Evolutionary conservation across 2,113 vertebrate genomes (phyloP), one percentile per base, ranked within the genome.

Genomic region (Catharus minimus): DNA sequence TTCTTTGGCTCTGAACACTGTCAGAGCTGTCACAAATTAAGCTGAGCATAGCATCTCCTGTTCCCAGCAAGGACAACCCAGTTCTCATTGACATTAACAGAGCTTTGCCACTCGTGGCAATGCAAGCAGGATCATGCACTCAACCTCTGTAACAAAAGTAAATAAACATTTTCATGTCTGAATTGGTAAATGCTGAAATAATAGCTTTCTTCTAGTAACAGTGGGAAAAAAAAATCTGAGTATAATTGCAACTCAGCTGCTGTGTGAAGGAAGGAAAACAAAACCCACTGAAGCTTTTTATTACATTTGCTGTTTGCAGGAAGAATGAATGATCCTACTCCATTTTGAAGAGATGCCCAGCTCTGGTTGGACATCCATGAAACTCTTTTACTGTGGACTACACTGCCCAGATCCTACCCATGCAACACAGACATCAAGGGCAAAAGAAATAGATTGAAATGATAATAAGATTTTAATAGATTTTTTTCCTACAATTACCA

Each of bases 251-350:
- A 84, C 82, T 95, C 83, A 73, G 39, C 39, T 92, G 57, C 82
- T 90, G 77, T 72, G 58, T 62, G 77, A 75, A 92, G 80, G 57
- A 85, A 92, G 38, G 53, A 91, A 95, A 96, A 82, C 76, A 94
- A 95, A 94, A 93, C 15, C 49, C 80, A 95, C 2, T 79, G 92
- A 93, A 89, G 77, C 73, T 79, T 95, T 94, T 90, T 82, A 90
- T 90, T 94, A 56, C 32, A 88, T 53, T 61, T 90, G 73, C 69
- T 74, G 43, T 49, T 88, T 64, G 52, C 46, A 90, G 60, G 47
- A 75, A 60, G 52, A 41, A 80, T 61, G 61, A 91, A 87, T 8
- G 50, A 91, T 47, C 73, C 75, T 61, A 6, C 33, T 55, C 41
- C 20, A 33, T 44, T 79, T 18, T 71, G 67, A 62, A 78, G 65